Conservation (phyloP, 2,797 vertebrate species). For the Spheniscus humboldti region DNA sequence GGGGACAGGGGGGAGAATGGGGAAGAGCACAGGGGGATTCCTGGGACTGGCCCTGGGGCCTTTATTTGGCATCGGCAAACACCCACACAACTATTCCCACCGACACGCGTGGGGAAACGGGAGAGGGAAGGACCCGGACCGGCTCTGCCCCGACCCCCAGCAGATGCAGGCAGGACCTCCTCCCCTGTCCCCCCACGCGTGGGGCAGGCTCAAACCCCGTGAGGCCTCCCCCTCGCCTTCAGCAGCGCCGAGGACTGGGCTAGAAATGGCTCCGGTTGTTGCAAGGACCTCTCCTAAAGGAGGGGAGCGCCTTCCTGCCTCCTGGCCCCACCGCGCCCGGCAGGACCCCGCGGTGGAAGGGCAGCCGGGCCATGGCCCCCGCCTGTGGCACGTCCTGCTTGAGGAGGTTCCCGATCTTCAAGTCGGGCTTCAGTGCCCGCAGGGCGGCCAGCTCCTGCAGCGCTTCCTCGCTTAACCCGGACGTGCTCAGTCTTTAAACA, state of each 20-base stretch:
- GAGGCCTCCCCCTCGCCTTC: too few relatives aligned
- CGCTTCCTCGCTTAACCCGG: neutral
- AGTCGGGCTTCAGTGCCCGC: neutral
- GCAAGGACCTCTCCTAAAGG: neutral
- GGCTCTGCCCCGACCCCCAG: neutral
- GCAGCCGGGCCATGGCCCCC: neutral
- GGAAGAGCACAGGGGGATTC: too few relatives aligned
- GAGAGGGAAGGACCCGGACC: neutral
- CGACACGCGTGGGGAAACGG: fast-evolving
- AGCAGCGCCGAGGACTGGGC: fast-evolving
- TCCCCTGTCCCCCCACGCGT: fast-evolving
- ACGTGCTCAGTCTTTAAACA: neutral
- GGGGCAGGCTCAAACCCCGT: neutral
- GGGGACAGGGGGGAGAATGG: neutral
- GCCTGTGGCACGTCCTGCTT: neutral
- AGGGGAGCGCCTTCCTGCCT: neutral
- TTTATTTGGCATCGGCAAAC: neutral
- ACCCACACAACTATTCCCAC: neutral
- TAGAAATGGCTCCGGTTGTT: fast-evolving
- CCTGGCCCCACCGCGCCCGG: fast-evolving
- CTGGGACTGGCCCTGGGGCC: too few relatives aligned
- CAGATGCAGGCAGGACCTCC: neutral
- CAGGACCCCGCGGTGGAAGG: neutral
- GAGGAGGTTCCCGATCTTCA: neutral
- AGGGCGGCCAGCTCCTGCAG: neutral